These are phyloP conservation scores for Phragmatobia fuliginosa DNA, from an alignment of 2,888 invertebrate species.

Conservation along the genomic window DNA sequence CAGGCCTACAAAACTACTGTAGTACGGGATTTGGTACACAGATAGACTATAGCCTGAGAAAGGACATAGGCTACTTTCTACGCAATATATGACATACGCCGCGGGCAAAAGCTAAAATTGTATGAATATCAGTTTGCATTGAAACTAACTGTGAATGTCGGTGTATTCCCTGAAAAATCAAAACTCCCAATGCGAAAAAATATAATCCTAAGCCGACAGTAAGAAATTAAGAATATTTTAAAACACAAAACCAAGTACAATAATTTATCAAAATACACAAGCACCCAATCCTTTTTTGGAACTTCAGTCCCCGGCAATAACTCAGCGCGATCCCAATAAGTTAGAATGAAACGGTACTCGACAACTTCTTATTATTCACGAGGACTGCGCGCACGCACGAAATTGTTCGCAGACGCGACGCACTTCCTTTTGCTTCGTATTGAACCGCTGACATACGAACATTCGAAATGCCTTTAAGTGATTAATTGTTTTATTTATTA, in stretches of 20 bases:
- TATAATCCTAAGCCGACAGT: background rate
- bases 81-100: no score
- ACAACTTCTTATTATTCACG: constrained; percentile 67
- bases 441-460: constrained; percentile 21
- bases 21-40: no score
- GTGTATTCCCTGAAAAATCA: no score
- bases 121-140: no score
- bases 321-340: constrained; percentile 55
- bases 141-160: no score
- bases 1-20: no score
- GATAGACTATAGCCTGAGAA: no score
- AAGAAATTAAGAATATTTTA: background rate
- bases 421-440: constrained; percentile 59
- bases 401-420: constrained; percentile 63
- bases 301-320: constrained; percentile 47
- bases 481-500: background rate
- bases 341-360: constrained; percentile 66
- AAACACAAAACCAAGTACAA: background rate
- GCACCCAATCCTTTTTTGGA: constrained; percentile 21
- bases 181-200: no score
- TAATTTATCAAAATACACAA: constrained; percentile 7
- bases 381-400: constrained; percentile 53
- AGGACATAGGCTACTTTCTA: no score
- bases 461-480: background rate
- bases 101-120: no score